A percentile compares a stretch with the other conserved stretches of the same genome.
Evolutionary conservation across 1,140 invertebrate species (phyloP).

Genomic region (Calosoma granatense): DNA sequence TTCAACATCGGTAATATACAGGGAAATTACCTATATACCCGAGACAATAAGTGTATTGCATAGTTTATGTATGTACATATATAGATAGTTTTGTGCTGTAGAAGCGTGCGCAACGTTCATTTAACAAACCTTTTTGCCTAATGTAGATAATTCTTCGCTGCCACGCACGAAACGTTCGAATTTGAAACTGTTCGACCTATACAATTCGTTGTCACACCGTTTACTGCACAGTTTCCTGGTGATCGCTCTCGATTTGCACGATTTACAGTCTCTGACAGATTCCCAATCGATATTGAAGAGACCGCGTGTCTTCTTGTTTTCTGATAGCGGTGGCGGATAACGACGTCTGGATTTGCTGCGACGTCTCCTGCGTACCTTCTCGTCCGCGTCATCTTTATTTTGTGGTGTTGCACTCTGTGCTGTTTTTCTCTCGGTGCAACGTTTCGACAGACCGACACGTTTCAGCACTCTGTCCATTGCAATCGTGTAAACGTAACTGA

Average conservation of each 20-base stretch:
- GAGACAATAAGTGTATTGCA: too few species aligned
- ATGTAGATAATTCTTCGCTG: constrained; percentile 47
- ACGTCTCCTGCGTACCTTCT: constrained; percentile 22
- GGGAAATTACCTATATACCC: too few species aligned
- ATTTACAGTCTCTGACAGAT: constrained; percentile 33
- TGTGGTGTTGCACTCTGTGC: constrained; percentile 16
- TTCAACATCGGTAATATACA: too few species aligned
- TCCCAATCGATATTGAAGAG: constrained; percentile 36
- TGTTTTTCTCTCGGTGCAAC: constrained; percentile 22
- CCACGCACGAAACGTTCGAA: constrained; percentile 67
- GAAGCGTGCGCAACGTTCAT: too few species aligned
- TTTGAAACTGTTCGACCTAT: constrained; percentile 74
- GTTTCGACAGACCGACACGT: constrained; percentile 32
- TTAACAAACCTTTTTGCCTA: constrained; percentile 42
- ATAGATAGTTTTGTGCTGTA: too few species aligned
- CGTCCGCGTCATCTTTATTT: constrained; percentile 14
- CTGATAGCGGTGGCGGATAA: constrained; percentile 12
- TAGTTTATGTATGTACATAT: too few species aligned
- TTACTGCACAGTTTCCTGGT: constrained; percentile 57
- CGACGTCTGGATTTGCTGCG: constrained; percentile 27
- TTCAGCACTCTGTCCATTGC: constrained; percentile 34
- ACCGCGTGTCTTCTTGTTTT: constrained; percentile 28
- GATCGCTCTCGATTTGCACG: constrained; percentile 31
- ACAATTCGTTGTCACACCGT: constrained; percentile 66
- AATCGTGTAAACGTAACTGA: constrained; percentile 23